These are phyloP conservation scores for Glossophaga mutica DNA, from an alignment of 2,797 vertebrate genomes.

Conservation along the genomic window DNA sequence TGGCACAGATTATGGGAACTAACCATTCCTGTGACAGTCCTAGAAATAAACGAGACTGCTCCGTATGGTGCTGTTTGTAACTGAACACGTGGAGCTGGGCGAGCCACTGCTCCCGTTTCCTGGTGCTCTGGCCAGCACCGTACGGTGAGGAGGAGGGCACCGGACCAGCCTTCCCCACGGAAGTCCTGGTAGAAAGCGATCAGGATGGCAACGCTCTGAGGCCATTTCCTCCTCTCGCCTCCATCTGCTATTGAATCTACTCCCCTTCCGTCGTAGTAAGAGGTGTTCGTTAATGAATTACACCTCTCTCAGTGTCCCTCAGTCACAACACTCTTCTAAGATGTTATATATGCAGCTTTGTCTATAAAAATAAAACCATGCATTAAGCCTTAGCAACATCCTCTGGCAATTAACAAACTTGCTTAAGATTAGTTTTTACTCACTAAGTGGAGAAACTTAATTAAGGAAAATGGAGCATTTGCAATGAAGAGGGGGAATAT, in stretches of 20 bases:
- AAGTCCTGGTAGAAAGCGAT: background rate
- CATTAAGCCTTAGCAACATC: background rate
- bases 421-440: background rate
- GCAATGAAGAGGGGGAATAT: background rate
- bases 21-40: background rate
- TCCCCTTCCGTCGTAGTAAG: background rate
- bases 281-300: background rate
- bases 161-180: background rate
- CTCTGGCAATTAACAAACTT: conserved; percentile 3
- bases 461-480: conserved; percentile 34
- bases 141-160: background rate
- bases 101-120: background rate
- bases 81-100: no score
- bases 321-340: background rate
- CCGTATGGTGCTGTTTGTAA: background rate
- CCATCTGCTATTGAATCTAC: background rate
- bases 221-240: background rate
- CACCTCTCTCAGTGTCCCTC: background rate
- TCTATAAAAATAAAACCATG: conserved; percentile 10
- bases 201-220: background rate
- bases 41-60: background rate
- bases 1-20: background rate
- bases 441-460: background rate
- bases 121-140: background rate
- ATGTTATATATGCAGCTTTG: background rate